A percentile compares a stretch with the other conserved stretches of the same genome.
Evolutionary conservation across 1,140 invertebrate species (phyloP).

Genomic region (Drosophila lowei): DNA sequence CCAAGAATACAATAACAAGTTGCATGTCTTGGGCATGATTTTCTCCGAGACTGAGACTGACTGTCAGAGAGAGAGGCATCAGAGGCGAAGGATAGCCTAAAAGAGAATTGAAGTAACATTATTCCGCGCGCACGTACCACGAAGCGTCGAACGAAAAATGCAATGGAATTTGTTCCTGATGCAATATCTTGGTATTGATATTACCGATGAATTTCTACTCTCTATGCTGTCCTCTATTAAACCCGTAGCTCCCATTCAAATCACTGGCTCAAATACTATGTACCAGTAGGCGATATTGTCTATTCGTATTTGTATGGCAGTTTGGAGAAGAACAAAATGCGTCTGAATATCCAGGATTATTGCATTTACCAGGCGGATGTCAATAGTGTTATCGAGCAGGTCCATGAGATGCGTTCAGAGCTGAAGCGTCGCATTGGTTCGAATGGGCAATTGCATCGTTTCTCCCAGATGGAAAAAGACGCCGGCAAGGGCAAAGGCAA

Average conservation of each 20-base stretch:
- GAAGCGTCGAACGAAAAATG: no score
- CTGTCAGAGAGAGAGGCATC: no score
- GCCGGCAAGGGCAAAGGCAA: no score
- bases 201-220: not conserved
- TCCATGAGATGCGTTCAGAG: conserved; percentile 48
- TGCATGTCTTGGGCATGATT: no score
- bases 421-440: conserved; percentile 25
- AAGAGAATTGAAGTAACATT: no score
- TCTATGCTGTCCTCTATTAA: not conserved
- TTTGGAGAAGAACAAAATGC: conserved; percentile 72
- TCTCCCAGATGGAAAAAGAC: no score
- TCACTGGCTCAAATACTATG: conserved; percentile 71
- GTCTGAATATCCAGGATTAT: conserved; percentile 70
- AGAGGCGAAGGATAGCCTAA: no score
- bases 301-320: conserved; percentile 73
- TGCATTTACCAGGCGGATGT: conserved; percentile 65
- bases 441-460: no score
- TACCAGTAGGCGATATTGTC: conserved; percentile 67
- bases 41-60: no score
- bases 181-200: not conserved
- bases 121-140: no score
- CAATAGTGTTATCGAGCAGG: conserved; percentile 50
- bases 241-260: conserved; percentile 40
- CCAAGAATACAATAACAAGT: no score
- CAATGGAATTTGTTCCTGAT: no score